A percentile compares a stretch with the other conserved stretches of the same genome.
Evolutionary conservation across 1,140 invertebrate species (phyloP).

Genomic region (Ephestia elutella): DNA sequence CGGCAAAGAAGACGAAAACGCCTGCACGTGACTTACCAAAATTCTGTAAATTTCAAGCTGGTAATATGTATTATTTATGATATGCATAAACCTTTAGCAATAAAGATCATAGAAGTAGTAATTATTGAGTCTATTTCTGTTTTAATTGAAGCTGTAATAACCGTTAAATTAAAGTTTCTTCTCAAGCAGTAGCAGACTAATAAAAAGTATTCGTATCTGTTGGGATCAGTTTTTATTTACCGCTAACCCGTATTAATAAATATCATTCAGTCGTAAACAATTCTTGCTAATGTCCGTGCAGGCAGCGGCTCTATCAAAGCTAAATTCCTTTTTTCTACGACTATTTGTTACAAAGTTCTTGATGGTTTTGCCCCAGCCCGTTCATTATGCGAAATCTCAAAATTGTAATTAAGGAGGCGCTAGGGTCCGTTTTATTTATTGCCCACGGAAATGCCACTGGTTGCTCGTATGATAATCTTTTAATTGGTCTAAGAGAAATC

Average conservation of each 20-base stretch:
- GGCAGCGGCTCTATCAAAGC: constrained; percentile 28
- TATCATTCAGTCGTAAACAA: constrained; percentile 22
- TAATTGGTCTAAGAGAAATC: neutral
- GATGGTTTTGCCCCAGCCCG: constrained; percentile 14
- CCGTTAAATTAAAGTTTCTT: neutral
- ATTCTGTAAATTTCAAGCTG: neutral
- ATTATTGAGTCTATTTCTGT: neutral
- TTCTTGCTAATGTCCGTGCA: constrained; percentile 12
- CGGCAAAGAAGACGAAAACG: constrained; percentile 2
- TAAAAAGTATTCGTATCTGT: neutral
- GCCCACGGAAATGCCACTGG: constrained; percentile 21
- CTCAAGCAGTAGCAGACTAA: neutral
- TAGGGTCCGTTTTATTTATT: constrained; percentile 14
- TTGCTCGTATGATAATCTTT: constrained; percentile 5
- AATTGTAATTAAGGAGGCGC: constrained; percentile 16
- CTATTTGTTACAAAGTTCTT: constrained; percentile 6
- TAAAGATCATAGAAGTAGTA: neutral
- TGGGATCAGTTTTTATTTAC: neutral
- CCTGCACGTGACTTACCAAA: neutral
- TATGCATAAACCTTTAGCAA: neutral
- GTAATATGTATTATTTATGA: neutral
- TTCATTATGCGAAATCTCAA: constrained; percentile 19
- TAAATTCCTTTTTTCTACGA: constrained; percentile 14
- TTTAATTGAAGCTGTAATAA: neutral
- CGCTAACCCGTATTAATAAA: constrained; percentile 18